These are phyloP conservation scores for Carapus acus DNA, from an alignment of 2,797 vertebrate genomes.

Conservation along the genomic window DNA sequence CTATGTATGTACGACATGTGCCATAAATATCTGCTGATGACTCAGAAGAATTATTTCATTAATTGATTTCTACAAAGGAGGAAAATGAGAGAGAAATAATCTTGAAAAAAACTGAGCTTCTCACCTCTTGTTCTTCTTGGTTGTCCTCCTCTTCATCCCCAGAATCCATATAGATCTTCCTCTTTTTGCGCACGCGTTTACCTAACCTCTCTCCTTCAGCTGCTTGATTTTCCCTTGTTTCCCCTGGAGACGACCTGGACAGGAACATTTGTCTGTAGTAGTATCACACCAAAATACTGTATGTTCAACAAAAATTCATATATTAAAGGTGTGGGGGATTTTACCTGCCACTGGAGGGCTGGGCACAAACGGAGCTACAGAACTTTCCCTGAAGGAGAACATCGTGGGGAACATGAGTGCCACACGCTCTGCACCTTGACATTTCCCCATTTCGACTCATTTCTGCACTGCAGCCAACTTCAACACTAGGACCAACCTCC, in stretches of 20 bases:
- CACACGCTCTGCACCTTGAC: slow-evolving; percentile 65
- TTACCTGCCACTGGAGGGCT: slow-evolving; percentile 77
- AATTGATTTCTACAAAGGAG: too few species aligned
- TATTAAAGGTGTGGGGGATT: background rate
- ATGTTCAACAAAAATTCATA: too few species aligned
- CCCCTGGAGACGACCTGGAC: slow-evolving; percentile 70
- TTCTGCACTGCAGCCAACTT: slow-evolving; percentile 48
- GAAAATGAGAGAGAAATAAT: background rate
- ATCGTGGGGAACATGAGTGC: slow-evolving; percentile 61
- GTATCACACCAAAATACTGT: background rate
- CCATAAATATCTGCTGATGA: too few species aligned
- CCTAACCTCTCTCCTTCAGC: slow-evolving; percentile 76
- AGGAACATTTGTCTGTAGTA: background rate
- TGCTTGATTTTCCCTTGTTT: slow-evolving; percentile 63
- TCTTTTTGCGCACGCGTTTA: slow-evolving; percentile 84
- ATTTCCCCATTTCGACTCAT: slow-evolving; percentile 49
- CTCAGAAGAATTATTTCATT: background rate
- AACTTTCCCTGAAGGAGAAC: slow-evolving; percentile 76
- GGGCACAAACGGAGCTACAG: slow-evolving; percentile 68
- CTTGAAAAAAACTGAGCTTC: background rate
- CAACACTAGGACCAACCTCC: slow-evolving; percentile 64
- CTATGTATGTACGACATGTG: too few species aligned
- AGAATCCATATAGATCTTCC: slow-evolving; percentile 86
- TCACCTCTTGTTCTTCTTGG: slow-evolving; percentile 82
- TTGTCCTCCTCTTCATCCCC: slow-evolving; percentile 86